Conservation (phyloP, 1,140 invertebrate genomes). For the Trachymyrmex cornetzi region DNA sequence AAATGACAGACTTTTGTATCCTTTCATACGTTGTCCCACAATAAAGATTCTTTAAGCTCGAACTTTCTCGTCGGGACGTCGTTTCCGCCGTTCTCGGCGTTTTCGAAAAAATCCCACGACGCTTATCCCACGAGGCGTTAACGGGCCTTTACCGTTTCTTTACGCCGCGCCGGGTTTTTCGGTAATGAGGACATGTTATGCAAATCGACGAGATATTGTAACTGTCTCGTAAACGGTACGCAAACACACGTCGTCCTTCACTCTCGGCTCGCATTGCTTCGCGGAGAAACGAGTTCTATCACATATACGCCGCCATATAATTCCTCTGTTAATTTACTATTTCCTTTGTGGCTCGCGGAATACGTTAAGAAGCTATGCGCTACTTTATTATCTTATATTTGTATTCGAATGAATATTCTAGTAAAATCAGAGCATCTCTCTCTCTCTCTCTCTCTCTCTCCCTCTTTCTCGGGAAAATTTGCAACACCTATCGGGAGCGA, state of each 20-base stretch:
- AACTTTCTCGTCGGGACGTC: neutral
- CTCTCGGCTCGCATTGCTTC: neutral
- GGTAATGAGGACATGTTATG: conserved; percentile 74
- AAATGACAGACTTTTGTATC: conserved; percentile 38
- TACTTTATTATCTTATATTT: conserved; percentile 30
- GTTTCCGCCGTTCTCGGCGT: conserved; percentile 60
- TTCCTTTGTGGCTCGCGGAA: conserved; percentile 20
- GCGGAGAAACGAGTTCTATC: conserved; percentile 33
- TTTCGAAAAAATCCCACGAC: conserved; percentile 72
- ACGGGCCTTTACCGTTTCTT: conserved; percentile 56
- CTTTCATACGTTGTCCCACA: conserved; percentile 18
- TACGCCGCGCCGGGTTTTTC: conserved; percentile 20
- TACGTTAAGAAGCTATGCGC: neutral
- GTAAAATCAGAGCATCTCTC: neutral
- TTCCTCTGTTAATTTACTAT: conserved; percentile 26
- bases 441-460: neutral
- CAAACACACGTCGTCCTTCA: conserved; percentile 26
- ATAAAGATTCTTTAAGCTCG: neutral
- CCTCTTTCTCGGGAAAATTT: conserved; percentile 8
- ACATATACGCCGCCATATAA: neutral
- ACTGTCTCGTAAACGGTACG: conserved; percentile 35
- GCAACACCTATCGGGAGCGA: conserved; percentile 9
- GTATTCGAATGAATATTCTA: conserved; percentile 2
- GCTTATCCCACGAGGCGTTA: neutral
- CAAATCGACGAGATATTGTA: conserved; percentile 66